Evolutionary conservation across 1,140 invertebrate genomes (phyloP), one percentile per base, ranked within the genome.

Genomic region (Diploscapter pachys): DNA sequence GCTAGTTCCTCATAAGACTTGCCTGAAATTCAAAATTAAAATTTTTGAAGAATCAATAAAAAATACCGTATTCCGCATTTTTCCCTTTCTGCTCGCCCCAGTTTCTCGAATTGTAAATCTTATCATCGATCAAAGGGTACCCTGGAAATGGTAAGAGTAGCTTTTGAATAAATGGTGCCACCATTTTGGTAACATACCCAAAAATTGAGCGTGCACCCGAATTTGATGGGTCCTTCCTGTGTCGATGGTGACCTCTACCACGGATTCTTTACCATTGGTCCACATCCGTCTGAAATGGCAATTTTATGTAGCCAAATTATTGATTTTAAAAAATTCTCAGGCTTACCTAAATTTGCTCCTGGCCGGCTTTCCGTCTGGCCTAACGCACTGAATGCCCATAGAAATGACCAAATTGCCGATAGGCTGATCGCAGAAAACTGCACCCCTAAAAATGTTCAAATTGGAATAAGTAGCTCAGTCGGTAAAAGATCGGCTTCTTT

Each of bases 201-300:
- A 89, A 87, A 93, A 99, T 86, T 99, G 96, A 56, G 98, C 89
- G 88, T 99, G 96, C n/a, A 99, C 94, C 75, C 96, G 89, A 77
- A 99, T 98, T 87, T 99, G 96, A 87, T 99, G 96, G 91, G 98
- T 99, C 76, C 96, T 88, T 0, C 96, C 96, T 2, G 96, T 98
- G 80, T 92, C 91, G 0, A 96, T 87, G 78, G 91, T 91, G 87
- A 95, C 97, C 31, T 92, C 88, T 2, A 99, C 94, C 49, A 98
- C 92, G 82, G 94, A 97, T 0, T 93, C 92, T 81, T 91, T 92
- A 3, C 90, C 82, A 31, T 77, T 71, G 9, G 76, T 90, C 70
- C 92, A 93, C 6, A 98, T 31, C 31, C 31, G 52, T 62, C 75
- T 72, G 63, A n/a, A 75, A 75, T 11, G 13, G 31, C 31, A 31